These are phyloP conservation scores for Cherax destructor DNA, from an alignment of 1,140 invertebrate genomes.

Conservation along the genomic window DNA sequence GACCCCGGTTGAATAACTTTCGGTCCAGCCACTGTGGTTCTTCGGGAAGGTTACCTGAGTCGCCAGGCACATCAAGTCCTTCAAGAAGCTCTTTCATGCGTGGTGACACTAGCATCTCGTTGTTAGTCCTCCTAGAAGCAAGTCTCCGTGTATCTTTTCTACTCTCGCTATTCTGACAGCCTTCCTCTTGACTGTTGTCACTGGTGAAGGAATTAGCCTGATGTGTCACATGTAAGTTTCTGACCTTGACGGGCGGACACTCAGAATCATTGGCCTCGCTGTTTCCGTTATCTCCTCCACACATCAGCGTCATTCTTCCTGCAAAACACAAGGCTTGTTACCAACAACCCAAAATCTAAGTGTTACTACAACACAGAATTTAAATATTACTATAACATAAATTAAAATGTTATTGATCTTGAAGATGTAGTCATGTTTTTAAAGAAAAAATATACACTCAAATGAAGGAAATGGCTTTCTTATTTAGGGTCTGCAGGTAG, in stretches of 20 bases:
- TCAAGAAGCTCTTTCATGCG: slow-evolving; percentile 36
- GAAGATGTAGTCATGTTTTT: too few relatives aligned
- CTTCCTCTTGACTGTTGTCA: neutral
- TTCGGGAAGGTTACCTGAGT: slow-evolving; percentile 40
- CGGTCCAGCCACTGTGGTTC: slow-evolving; percentile 58
- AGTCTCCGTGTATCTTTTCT: neutral
- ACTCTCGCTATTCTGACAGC: too few relatives aligned
- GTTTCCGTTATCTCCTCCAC: neutral
- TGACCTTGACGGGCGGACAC: neutral
- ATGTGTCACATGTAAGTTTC: neutral
- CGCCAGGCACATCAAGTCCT: slow-evolving; percentile 52
- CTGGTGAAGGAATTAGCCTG: neutral
- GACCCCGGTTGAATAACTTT: slow-evolving; percentile 28
- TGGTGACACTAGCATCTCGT: neutral
- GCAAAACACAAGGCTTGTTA: neutral
- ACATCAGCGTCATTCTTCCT: neutral
- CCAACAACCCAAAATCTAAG: too few relatives aligned
- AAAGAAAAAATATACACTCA: too few relatives aligned
- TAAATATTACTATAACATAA: too few relatives aligned
- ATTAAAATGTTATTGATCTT: too few relatives aligned
- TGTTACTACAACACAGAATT: too few relatives aligned
- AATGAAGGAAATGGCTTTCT: too few relatives aligned
- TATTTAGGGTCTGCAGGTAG: too few relatives aligned
- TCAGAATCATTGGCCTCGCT: neutral
- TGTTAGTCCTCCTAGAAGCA: neutral